Evolutionary conservation across 2,113 vertebrate species (phyloP), one percentile per base, ranked within the genome.

Genomic region (Scartelaos histophorus): DNA sequence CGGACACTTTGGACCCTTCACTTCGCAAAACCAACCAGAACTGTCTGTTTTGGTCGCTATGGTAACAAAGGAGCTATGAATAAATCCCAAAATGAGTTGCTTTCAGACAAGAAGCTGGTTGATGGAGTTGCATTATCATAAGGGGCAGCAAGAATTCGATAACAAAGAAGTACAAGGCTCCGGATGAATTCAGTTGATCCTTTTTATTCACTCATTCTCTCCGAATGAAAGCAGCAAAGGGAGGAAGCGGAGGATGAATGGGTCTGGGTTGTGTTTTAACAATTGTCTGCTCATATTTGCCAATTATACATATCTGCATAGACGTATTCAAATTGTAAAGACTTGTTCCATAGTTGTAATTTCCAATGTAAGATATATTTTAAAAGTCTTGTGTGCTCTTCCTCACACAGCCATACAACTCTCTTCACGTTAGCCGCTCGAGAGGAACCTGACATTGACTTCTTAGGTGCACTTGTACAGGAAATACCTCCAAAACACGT

Each of bases 281-380:
- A 85, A 87, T 95, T 95, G 94, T 94, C 80, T 87, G 82, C 88
- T 92, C 89, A 85, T 91, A 83, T 90, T 93, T 92, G 90, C 92
- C 91, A 90, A 88, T 89, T 58, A 86, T 64, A 64, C 61, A 64
- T 93, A 90, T 92, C 90, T 94, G 93, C 93, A 91, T 93, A 95
- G 92, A 93, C 94, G 90, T 95, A 93, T 94, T 95, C 91, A 93
- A 93, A 91, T 93, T 95, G 95, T 96, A 95, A 96, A 97, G 92
- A 94, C 89, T 90, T 93, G 92, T 95, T 95, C 90, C 94, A 91
- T 90, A 92, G 87, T 83, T 94, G 93, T 94, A 92, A 94, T 93
- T 95, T 95, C 84, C 93, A 93, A 78, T 97, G 95, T 97, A 96
- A 95, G 93, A 94, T 96, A 93, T 95, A 95, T 95, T 95, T 96